Percentiles rank a stretch among this genome's conserved stretches.
Evolutionary conservation across 2,113 vertebrate species (phyloP).

Genomic region (Lutjanus erythropterus): DNA sequence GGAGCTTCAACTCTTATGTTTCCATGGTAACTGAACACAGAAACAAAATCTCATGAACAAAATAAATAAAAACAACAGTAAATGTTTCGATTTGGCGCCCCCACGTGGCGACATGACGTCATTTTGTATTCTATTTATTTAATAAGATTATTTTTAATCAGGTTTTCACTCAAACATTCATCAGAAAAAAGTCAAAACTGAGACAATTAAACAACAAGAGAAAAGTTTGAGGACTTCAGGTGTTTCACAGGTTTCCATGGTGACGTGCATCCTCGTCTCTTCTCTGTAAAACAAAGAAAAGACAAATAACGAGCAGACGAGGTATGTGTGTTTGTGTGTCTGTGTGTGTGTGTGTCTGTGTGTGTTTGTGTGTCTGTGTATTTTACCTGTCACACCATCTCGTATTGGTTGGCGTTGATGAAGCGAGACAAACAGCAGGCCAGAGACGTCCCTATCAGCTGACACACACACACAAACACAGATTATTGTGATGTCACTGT

Average conservation of each 20-base stretch:
- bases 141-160: too few species aligned
- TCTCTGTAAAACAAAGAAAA: conserved; percentile 70
- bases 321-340: background rate
- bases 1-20: too few species aligned
- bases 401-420: conserved; percentile 97
- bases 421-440: conserved; percentile 95
- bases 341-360: background rate
- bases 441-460: conserved; percentile 94
- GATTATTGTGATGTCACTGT: too few species aligned
- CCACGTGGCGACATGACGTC: background rate
- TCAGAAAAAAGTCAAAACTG: too few species aligned
- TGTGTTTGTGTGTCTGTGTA: background rate
- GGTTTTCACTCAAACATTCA: too few species aligned
- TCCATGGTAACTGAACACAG: too few species aligned
- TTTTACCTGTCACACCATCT: conserved; percentile 92
- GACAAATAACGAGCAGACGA: background rate
- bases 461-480: conserved; percentile 31
- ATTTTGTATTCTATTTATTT: background rate
- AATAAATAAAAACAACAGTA: too few species aligned
- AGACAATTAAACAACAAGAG: too few species aligned
- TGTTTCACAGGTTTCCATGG: conserved; percentile 70
- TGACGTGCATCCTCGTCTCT: conserved; percentile 72
- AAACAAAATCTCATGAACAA: too few species aligned
- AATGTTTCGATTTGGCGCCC: too few species aligned
- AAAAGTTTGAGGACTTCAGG: background rate